Evolutionary conservation across 2,113 vertebrate species (phyloP).

Genomic region (Hylia prasina): DNA sequence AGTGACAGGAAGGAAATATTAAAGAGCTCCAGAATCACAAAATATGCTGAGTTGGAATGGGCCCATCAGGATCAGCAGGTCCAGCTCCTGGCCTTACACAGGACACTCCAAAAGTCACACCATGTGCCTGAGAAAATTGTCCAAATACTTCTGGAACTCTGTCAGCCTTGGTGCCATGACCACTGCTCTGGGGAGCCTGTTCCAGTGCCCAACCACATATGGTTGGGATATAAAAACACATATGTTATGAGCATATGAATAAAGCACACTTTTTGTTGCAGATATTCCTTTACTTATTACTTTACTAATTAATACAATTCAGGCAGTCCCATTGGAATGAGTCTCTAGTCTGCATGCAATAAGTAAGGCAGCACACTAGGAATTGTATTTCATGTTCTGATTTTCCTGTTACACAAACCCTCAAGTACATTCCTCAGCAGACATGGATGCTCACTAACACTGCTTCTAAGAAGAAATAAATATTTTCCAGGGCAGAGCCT

Average conservation of each 20-base stretch:
- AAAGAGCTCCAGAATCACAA: not conserved
- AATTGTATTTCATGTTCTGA: not conserved
- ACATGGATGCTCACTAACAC: rapidly evolving
- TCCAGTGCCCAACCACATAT: not conserved
- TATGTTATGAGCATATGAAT: not conserved
- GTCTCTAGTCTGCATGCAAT: not conserved
- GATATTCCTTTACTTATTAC: not conserved
- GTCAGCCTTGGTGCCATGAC: not conserved
- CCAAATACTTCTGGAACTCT: rapidly evolving
- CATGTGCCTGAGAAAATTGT: rapidly evolving
- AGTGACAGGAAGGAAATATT: not conserved
- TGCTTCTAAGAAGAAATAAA: not conserved
- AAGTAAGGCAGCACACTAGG: not conserved
- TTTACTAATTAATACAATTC: not conserved
- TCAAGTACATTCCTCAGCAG: not conserved
- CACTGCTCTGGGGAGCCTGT: not conserved
- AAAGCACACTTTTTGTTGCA: not conserved
- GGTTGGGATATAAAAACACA: not conserved
- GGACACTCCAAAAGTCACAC: rapidly evolving
- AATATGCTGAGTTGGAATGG: not conserved
- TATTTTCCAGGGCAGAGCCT: not conserved
- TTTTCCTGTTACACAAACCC: not conserved
- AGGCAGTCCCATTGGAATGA: not conserved
- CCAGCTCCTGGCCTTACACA: not conserved
- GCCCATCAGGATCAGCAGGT: rapidly evolving